Conservation (phyloP, 2,113 vertebrate species). For the Neoarius graeffei region DNA sequence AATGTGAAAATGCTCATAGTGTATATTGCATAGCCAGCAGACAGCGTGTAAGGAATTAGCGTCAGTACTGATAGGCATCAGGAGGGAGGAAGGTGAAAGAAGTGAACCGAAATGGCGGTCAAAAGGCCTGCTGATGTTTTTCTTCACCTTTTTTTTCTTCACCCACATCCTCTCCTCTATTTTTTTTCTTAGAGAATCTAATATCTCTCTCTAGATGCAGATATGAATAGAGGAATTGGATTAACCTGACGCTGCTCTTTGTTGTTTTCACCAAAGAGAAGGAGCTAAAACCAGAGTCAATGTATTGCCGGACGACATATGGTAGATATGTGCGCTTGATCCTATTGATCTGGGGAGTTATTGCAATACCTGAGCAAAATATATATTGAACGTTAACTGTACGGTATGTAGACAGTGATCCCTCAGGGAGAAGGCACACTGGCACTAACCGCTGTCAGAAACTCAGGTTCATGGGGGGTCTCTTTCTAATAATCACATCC, state of each 20-base stretch:
- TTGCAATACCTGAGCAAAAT: slow-evolving; percentile 30
- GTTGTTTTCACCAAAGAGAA: slow-evolving; percentile 32
- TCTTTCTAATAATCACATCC: slow-evolving; percentile 36
- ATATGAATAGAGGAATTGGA: slow-evolving; percentile 38
- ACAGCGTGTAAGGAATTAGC: slow-evolving; percentile 56
- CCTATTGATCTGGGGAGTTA: slow-evolving; percentile 25
- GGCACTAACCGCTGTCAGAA: slow-evolving; percentile 16
- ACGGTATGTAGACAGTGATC: slow-evolving; percentile 12
- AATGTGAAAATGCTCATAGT: slow-evolving; percentile 65
- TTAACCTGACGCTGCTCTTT: slow-evolving; percentile 25
- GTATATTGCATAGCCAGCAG: slow-evolving; percentile 68
- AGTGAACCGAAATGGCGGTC: slow-evolving; percentile 60
- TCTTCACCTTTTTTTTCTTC: slow-evolving; percentile 24
- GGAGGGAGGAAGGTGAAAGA: slow-evolving; percentile 55
- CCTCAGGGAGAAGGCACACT: background rate
- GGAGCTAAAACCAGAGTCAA: background rate
- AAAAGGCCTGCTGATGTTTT: slow-evolving; percentile 46
- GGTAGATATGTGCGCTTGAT: slow-evolving; percentile 2
- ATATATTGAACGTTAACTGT: slow-evolving; percentile 30
- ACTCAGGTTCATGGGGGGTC: slow-evolving; percentile 21
- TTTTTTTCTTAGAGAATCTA: slow-evolving; percentile 8
- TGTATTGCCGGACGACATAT: slow-evolving; percentile 23
- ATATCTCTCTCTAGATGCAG: slow-evolving; percentile 36
- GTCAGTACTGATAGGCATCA: slow-evolving; percentile 72
- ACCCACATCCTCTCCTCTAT: background rate